Conservation (phyloP, 2,888 invertebrate genomes). For the Candidula unifasciata region DNA sequence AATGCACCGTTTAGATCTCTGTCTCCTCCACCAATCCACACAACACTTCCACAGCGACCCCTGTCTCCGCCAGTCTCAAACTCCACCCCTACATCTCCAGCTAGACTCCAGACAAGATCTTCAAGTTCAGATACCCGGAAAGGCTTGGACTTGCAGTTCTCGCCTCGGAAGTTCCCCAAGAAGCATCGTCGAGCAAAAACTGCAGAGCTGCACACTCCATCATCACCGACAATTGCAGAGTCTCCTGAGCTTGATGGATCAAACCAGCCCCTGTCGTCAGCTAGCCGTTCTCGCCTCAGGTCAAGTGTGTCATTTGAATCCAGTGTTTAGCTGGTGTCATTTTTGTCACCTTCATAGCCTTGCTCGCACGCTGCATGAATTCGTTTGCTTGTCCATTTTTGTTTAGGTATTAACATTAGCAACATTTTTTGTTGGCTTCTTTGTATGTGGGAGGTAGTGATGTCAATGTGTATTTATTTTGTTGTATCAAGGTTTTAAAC, state of each 20-base stretch:
- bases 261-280: constrained; percentile 52
- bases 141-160: constrained; percentile 53
- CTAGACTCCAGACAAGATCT: constrained; percentile 18
- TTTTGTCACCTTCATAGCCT: neutral
- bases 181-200: constrained; percentile 42
- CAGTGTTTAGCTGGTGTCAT: constrained; percentile 27
- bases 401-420: no score
- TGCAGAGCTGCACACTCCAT: constrained; percentile 55
- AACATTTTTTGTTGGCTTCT: no score
- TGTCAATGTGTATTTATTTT: no score
- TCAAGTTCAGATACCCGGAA: constrained; percentile 1
- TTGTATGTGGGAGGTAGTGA: no score
- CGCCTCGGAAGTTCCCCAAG: constrained; percentile 57
- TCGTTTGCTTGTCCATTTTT: neutral
- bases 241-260: constrained; percentile 52
- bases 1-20: constrained; percentile 35
- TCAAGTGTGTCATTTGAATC: constrained; percentile 47
- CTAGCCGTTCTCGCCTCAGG: constrained; percentile 51
- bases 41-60: constrained; percentile 14
- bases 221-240: constrained; percentile 57
- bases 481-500: no score
- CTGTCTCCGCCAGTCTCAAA: constrained; percentile 33
- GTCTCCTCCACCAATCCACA: constrained; percentile 34
- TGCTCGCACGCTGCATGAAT: constrained; percentile 5
- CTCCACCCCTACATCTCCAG: constrained; percentile 51